Evolutionary conservation across 2,888 invertebrate species (phyloP).

Genomic region (Tillus elongatus): DNA sequence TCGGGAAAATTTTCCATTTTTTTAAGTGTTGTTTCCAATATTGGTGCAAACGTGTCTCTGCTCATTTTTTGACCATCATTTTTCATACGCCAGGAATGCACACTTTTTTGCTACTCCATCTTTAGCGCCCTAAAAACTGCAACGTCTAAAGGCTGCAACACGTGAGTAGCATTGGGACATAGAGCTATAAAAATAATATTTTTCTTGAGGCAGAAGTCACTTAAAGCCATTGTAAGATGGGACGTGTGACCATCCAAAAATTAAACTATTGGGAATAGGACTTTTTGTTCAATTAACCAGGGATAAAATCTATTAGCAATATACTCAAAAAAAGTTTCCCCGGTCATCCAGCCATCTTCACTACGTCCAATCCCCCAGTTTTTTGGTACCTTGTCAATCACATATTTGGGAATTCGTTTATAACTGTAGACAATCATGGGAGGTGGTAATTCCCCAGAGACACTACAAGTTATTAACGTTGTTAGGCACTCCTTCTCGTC

Average conservation of each 20-base stretch:
- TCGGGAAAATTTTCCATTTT: slow-evolving; percentile 6
- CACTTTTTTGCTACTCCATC: slow-evolving; percentile 27
- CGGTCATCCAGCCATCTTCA: slow-evolving; percentile 40
- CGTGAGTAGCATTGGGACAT: slow-evolving; percentile 35
- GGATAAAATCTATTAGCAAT: slow-evolving; percentile 34
- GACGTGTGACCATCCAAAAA: slow-evolving; percentile 38
- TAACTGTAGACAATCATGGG: slow-evolving; percentile 28
- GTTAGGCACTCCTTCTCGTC: slow-evolving; percentile 27
- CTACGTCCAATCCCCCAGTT: slow-evolving; percentile 36
- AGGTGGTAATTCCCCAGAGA: slow-evolving; percentile 20
- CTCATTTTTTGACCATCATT: slow-evolving; percentile 23
- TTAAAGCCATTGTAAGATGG: slow-evolving; percentile 33
- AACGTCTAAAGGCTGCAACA: slow-evolving; percentile 37
- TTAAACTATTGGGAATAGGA: slow-evolving; percentile 32
- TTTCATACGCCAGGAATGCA: slow-evolving; percentile 21
- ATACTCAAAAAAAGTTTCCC: slow-evolving; percentile 35
- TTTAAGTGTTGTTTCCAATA: slow-evolving; percentile 23
- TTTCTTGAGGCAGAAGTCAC: slow-evolving; percentile 35
- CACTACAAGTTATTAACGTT: slow-evolving; percentile 24
- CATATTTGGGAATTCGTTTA: slow-evolving; percentile 24
- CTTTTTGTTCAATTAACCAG: slow-evolving; percentile 31
- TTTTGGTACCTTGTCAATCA: slow-evolving; percentile 25
- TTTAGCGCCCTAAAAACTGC: slow-evolving; percentile 33
- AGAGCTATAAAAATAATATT: slow-evolving; percentile 32
- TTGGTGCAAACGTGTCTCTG: slow-evolving; percentile 25